Evolutionary conservation across 2,888 invertebrate species (phyloP).

Genomic region (Polylopha cassiicola): DNA sequence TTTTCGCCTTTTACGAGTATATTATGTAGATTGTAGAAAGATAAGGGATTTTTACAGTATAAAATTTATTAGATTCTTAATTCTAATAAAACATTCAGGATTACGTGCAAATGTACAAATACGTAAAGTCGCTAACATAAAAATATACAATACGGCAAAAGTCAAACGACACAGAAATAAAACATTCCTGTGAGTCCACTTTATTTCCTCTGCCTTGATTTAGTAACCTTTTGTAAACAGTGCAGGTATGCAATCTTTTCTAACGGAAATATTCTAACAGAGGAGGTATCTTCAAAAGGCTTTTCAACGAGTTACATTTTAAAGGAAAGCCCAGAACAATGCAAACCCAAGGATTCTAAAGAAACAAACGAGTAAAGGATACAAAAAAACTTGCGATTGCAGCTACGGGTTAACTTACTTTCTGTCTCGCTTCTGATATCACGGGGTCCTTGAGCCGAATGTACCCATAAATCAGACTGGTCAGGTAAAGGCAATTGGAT

Average conservation of each 20-base stretch:
- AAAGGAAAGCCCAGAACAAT: slow-evolving; percentile 11
- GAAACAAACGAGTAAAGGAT: slow-evolving; percentile 3
- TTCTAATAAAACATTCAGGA: slow-evolving; percentile 1
- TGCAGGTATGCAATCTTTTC: slow-evolving; percentile 9
- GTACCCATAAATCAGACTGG: slow-evolving; percentile 72
- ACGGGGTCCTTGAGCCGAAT: slow-evolving; percentile 65
- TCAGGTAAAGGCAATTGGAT: slow-evolving; percentile 69
- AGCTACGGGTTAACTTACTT: slow-evolving; percentile 52
- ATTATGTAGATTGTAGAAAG: too few relatives aligned
- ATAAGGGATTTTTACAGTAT: too few relatives aligned
- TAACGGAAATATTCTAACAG: slow-evolving; percentile 7
- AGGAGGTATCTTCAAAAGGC: slow-evolving; percentile 12
- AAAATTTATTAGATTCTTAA: too few relatives aligned
- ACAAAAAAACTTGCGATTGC: slow-evolving; percentile 6
- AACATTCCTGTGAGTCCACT: slow-evolving; percentile 4
- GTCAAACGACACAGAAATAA: slow-evolving; percentile 13
- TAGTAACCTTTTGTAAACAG: slow-evolving; percentile 17
- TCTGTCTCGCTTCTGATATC: slow-evolving; percentile 56
- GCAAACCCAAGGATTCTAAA: neutral
- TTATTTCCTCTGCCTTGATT: slow-evolving; percentile 18
- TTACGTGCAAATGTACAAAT: slow-evolving; percentile 1
- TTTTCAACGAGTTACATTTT: slow-evolving; percentile 8
- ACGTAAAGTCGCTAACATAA: too few relatives aligned
- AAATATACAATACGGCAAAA: too few relatives aligned
- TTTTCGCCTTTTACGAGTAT: too few relatives aligned